These are phyloP conservation scores for Scomber scombrus DNA, from an alignment of 2,113 vertebrate species.

Conservation along the genomic window DNA sequence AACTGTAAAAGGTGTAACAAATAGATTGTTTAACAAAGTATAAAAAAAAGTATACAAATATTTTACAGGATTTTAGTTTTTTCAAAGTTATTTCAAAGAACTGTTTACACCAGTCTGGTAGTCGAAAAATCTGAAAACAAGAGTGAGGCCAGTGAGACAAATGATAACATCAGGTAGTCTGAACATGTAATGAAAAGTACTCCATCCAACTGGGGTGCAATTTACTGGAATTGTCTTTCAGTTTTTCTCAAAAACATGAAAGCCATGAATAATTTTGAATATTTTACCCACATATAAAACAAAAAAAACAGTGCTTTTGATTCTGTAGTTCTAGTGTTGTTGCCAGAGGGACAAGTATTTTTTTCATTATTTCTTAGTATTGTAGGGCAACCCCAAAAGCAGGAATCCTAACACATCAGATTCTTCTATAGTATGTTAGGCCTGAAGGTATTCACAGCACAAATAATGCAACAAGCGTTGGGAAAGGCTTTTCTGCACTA, in stretches of 20 bases:
- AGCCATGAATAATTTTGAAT: conserved; percentile 67
- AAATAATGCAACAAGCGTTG: not conserved
- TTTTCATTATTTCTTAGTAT: not conserved
- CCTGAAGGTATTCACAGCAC: not conserved
- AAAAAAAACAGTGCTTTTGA: conserved; percentile 26
- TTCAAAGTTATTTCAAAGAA: not conserved
- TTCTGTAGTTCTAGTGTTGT: not conserved
- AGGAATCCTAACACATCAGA: not conserved
- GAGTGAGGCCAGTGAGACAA: conserved; percentile 25
- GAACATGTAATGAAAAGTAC: not conserved
- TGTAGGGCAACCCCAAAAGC: not conserved
- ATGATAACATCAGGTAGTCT: conserved; percentile 18
- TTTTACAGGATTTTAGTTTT: not conserved
- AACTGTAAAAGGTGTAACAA: not conserved
- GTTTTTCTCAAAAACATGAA: conserved; percentile 25
- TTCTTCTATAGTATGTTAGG: too few species aligned
- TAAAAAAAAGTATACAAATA: too few species aligned
- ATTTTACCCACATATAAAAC: conserved; percentile 30
- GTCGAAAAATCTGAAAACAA: conserved; percentile 25
- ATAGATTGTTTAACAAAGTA: not conserved
- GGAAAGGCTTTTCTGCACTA: not conserved
- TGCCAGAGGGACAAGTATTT: not conserved
- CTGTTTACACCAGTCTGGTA: conserved; percentile 25
- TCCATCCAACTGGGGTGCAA: conserved; percentile 10
- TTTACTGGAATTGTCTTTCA: conserved; percentile 16